Base-by-base conservation (phyloP, 2,113 vertebrate genomes). In the Poeciliopsis turrubarensis region DNA sequence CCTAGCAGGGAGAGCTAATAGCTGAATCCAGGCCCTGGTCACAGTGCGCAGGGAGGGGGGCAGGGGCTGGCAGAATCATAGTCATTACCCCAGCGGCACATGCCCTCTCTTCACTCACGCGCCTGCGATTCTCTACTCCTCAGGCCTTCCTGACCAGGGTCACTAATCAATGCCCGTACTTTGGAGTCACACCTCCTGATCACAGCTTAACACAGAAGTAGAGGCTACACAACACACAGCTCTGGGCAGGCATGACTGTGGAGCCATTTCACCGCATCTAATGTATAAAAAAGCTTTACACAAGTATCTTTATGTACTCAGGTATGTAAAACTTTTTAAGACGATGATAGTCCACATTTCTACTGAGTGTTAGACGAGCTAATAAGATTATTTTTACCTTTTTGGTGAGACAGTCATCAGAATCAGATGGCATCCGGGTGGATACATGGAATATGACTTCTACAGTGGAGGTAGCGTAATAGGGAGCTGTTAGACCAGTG, bases 371-470 rank as follows among this genome's bases (percentile, higher is more conserved):
- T 25, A 54, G 14, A 29, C n/a, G 22, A 41, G 25, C 27, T 15
- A 32, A 31, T 27, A 15, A 22, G 13, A 44, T 29, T 73, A 65
- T 12, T 71, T 71, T 68, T 93, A 98, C 97, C 96, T 99, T 99
- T 95, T 99, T 99, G 86, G 97, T 99, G 86, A 98, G 95, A 0
- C 94, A 96, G 82, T 99, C 98, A 1, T 98, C 96, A 0, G 97
- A 97, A 87, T 96, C 95, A 0, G 97, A 99, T 0, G 97, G 96
- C 97, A 99, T 99, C n/a, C 98, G 95, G 0, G 98, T 99, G 57
- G 98, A 99, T 68, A 98, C 98, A 0, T 99, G 98, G 89, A 98
- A 99, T 91, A 99, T 98, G 7, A 96, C 96, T 92, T 99, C 98
- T 92, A 98, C 95, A 0, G 97, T 98, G 32, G 98, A 99, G 94